phyloP scores from a whole-genome alignment of 2,888 invertebrate genomes.

The Stenchaetothrips biformis region DNA sequence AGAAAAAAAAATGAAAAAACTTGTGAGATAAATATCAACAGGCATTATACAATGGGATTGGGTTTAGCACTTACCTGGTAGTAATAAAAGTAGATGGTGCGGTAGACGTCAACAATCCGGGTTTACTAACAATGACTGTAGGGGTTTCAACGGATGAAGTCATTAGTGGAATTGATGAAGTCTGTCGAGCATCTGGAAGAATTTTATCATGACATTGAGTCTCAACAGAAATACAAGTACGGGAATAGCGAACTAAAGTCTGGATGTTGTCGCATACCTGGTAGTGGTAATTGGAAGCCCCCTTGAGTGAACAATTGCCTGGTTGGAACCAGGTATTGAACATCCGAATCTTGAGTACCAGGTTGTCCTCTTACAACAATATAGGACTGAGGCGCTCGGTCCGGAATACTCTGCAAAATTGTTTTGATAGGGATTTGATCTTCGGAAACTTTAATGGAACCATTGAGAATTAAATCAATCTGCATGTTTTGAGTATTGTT shows the following conservation, averaged over 20 bases:
- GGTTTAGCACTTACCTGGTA: neutral
- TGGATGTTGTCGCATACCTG: slow-evolving; percentile 43
- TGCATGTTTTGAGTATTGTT: neutral
- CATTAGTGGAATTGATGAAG: slow-evolving; percentile 27
- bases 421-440: slow-evolving; percentile 27
- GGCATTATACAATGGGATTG: too few relatives aligned
- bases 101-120: slow-evolving; percentile 33
- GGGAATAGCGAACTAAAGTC: slow-evolving; percentile 2
- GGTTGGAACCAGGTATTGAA: slow-evolving; percentile 43
- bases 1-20: too few relatives aligned
- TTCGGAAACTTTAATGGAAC: slow-evolving; percentile 9
- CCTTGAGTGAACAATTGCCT: slow-evolving; percentile 44
- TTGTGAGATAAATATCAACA: too few relatives aligned
- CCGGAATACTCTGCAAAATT: neutral
- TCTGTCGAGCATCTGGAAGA: slow-evolving; percentile 41
- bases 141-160: slow-evolving; percentile 46
- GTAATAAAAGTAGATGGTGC: neutral
- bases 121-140: slow-evolving; percentile 56
- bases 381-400: neutral
- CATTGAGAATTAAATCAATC: slow-evolving; percentile 13
- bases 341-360: slow-evolving; percentile 28
- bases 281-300: slow-evolving; percentile 50
- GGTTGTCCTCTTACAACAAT: neutral
- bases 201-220: slow-evolving; percentile 34
- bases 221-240: slow-evolving; percentile 16